Base-by-base conservation (phyloP, 2,113 vertebrate species). In the Capra hircus region DNA sequence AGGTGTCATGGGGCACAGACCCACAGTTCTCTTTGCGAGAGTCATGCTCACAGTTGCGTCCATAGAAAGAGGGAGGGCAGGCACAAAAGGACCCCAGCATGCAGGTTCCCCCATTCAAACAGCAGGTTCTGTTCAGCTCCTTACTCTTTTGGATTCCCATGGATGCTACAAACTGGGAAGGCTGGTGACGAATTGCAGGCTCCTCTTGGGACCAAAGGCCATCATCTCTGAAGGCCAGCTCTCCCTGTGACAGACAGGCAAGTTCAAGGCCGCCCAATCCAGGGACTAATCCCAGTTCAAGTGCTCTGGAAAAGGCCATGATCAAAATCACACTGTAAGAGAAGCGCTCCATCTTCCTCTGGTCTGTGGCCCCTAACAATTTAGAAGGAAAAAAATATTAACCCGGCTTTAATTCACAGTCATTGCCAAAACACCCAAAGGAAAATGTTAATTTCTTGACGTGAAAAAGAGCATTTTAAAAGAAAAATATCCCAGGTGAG, bases 21-120 rank as follows among this genome's bases (percentile, higher is more conserved):
- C 98, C 99, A 2, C 99, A 99, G 85, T 97, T 98, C 95, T 98
- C 98, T 96, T 43, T 95, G 2, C 97, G 94, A 14, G 96, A 86
- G 36, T 99, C 98, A 0, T 98, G 7, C 48, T 99, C 99, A 87
- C 99, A 99, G 93, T 99, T 98, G 88, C 99, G 98, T n/a, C 99
- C 99, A 5, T 93, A 97, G 95, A 99, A 99, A 92, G 98, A 98
- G 71, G 98, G 97, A 1, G 64, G 97, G 67, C 99, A 99, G 40
- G 99, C 99, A 94, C 99, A 99, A 82, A 99, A 99, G n/a, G 98
- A 98, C 23, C 99, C 99, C 71, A 99, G 95, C 80, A 99, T 99
- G 55, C 99, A 99, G 11, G 99, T 99, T 0, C 99, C 99, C 90
- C 99, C 99, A 0, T 99, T 99, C 55, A 98, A 98, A 97, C 99